Evolutionary conservation across 2,888 invertebrate genomes (phyloP), one percentile per base, ranked within the genome.

Genomic region (Clistopyga incitator): DNA sequence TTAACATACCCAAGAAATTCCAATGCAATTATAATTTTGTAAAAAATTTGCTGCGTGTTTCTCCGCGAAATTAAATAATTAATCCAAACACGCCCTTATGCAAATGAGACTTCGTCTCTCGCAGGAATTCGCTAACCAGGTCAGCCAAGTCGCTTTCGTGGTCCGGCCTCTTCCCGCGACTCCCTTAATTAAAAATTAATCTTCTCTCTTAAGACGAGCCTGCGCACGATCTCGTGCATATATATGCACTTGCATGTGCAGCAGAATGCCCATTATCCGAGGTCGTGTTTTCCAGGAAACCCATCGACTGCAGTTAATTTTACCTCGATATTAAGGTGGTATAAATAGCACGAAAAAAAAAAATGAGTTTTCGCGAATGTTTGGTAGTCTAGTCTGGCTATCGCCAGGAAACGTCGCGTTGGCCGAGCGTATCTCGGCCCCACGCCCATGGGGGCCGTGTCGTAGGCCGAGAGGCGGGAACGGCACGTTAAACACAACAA

Each of bases 181-280:
- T 47, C 34, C 59, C 50, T 59, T 68, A 68, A 77, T 68, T 77
- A 77, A 68, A 68, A 47, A 77, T 77, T 68, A 68, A 77, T 59
- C 56, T 68, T 68, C 47, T 47, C 50, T 68, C 47, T 59, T 59
- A 42, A 34, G 74, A 52, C 38, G 15, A 8, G 15, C 20, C 25
- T 29, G 45, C 59, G 23, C n/a, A 10, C 42, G 59, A 18, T 59
- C 38, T 6, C 29, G 47, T 42, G 4, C 15, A 42, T 47, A 13
- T n/a, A 34, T n/a, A n/a, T 13, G n/a, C 25, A 45, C 52, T 1
- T 23, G 52, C 47, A n/a, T 18, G 15, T 50, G 6, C 50, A 50
- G 47, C 15, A 47, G n/a, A 47, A 47, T n/a, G 3, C 52, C 52
- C n/a, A 18, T 52, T 52, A 52, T 20, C 18, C 6, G 25, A 6